phyloP scores from a whole-genome alignment of 2,797 vertebrate species.

The Mus minutoides region DNA sequence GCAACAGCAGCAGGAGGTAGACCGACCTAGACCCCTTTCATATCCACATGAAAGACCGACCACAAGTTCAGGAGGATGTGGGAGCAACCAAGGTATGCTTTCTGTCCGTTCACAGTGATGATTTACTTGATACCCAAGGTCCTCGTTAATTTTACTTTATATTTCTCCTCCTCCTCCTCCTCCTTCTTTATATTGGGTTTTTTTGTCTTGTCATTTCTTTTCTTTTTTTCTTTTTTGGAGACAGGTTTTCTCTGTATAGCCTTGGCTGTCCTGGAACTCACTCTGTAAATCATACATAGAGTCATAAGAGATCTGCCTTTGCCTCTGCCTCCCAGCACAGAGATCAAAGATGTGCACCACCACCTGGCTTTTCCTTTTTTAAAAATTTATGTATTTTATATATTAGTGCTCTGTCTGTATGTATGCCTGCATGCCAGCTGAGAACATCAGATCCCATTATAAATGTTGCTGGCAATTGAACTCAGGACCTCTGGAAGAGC shows the following conservation, averaged over 20 bases:
- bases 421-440: neutral
- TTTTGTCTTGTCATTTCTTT: neutral
- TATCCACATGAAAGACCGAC: constrained; percentile 59
- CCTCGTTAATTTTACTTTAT: neutral
- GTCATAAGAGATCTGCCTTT: neutral
- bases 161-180: neutral
- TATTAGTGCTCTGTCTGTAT: neutral
- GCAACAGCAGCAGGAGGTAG: constrained; percentile 76
- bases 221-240: neutral
- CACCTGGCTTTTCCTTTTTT: neutral
- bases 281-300: neutral
- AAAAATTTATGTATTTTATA: neutral
- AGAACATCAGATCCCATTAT: neutral
- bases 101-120: neutral
- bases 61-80: constrained; percentile 69
- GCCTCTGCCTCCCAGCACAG: neutral
- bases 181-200: neutral
- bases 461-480: neutral
- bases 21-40: constrained; percentile 69
- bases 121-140: neutral
- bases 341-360: neutral
- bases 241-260: neutral
- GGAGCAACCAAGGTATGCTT: constrained; percentile 82
- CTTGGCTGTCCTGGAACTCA: neutral
- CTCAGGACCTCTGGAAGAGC: neutral